Evolutionary conservation across 1,140 invertebrate genomes (phyloP), one percentile per base, ranked within the genome.

Genomic region (Magallana gigas): DNA sequence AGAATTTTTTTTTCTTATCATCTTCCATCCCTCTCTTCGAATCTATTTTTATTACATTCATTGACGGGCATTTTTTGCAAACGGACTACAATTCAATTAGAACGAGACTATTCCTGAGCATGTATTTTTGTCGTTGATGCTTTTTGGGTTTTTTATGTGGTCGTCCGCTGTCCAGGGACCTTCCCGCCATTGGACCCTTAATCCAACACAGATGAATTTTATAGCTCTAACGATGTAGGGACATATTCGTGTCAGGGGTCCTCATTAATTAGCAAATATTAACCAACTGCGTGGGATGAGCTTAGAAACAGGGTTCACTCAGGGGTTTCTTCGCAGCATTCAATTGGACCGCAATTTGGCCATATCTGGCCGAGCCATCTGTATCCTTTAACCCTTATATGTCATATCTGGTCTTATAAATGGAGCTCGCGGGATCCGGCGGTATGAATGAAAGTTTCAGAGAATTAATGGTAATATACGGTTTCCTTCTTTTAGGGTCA

Each of bases 181-280:
- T 76, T 76, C 14, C 68, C 23, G 68, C 8, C 68, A 12, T 76
- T 12, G 12, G 23, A 48, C 68, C 12, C 29, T 9, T 9, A 76
- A 76, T 76, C 68, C 68, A 11, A 36, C 68, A 76, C 23, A 11
- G 68, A 12, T 23, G 23, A 76, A 29, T 11, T 76, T 76, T 36
- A 76, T 23, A 9, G 68, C 36, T 48, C 36, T 48, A 5, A 48
- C 36, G 68, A 12, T 76, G 68, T 76, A 8, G 14, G 68, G 23
- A 36, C 68, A 76, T 8, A 12, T 8, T 29, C 7, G 8, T 76
- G 18, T 29, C 68, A 76, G 68, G 12, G 23, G 68, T 23, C 23
- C 36, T 76, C 68, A 76, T 76, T 76, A 76, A 76, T 76, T 76
- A 76, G 48, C 36, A 76, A 76, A 18, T 23, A 76, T 76, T 76